Percentiles rank a stretch among this genome's conserved stretches.
Evolutionary conservation across 2,888 invertebrate genomes (phyloP).

Genomic region (Tenodera sinensis): DNA sequence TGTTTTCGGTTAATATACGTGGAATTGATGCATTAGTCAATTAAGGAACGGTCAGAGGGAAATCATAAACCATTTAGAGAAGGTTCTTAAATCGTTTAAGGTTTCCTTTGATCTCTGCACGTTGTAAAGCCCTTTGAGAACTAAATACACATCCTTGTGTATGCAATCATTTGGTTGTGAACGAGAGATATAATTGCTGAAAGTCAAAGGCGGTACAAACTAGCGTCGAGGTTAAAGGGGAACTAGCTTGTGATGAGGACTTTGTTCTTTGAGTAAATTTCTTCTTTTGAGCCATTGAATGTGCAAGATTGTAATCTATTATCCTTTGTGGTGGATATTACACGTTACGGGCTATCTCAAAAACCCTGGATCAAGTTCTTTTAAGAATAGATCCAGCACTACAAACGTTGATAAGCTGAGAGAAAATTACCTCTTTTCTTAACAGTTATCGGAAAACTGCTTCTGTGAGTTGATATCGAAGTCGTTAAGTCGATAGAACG

Average conservation of each 20-base stretch:
- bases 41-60: not conserved
- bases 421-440: no score
- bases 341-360: not conserved
- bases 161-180: not conserved
- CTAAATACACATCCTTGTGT: not conserved
- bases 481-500: no score
- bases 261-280: not conserved
- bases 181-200: not conserved
- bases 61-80: not conserved
- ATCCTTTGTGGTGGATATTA: not conserved
- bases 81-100: not conserved
- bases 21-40: not conserved
- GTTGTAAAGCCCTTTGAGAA: not conserved
- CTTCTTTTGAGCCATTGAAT: not conserved
- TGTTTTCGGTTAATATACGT: not conserved
- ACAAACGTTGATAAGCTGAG: no score
- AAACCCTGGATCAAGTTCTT: no score
- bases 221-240: not conserved
- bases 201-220: not conserved
- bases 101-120: not conserved
- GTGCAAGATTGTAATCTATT: not conserved
- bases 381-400: no score
- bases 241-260: not conserved
- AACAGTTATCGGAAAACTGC: no score
- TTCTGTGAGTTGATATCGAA: no score